Evolutionary conservation across 1,140 invertebrate species (phyloP), one percentile per base, ranked within the genome.

Genomic region (Conus betulinus): DNA sequence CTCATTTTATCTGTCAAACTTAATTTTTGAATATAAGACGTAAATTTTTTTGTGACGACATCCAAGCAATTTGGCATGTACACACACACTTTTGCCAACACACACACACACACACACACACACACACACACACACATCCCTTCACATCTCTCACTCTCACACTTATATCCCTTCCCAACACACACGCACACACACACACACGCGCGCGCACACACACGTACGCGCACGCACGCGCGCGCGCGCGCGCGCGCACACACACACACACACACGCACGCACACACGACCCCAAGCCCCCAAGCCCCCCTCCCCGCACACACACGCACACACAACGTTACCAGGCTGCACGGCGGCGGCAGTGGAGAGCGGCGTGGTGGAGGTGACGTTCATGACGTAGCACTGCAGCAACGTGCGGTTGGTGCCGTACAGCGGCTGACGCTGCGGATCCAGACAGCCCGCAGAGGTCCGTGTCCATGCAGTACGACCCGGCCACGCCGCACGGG

Each of bases 121-220:
- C 39, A 63, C 60, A 63, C 60, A 63, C 60, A 63, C 60, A 63
- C 60, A 63, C 60, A 63, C 53, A 2, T 27, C 8, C 60, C 10
- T 20, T 13, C 60, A 63, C 60, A 63, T n/a, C 60, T 13, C 60
- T 13, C 60, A 2, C 60, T 13, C 60, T 13, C 60, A 2, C 60
- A 2, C 60, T 13, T 17, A 71, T 23, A 13, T 57, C 55, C 6
- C 13, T 57, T 57, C 6, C 55, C 55, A 7, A 71, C 67, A 71
- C 67, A 71, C 67, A 71, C 67, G 20, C 67, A 71, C 67, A 71
- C 67, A 71, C 67, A 71, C 67, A 71, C 67, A 71, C 67, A 71
- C 67, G 20, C 67, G 20, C 67, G n/a, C n/a, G 20, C 67, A 71
- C 67, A 71, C 67, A 71, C 67, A 71, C 67, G 20, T 17, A 20